Base-by-base conservation (phyloP, 2,113 vertebrate species). In the Tragelaphus buxtoni region DNA sequence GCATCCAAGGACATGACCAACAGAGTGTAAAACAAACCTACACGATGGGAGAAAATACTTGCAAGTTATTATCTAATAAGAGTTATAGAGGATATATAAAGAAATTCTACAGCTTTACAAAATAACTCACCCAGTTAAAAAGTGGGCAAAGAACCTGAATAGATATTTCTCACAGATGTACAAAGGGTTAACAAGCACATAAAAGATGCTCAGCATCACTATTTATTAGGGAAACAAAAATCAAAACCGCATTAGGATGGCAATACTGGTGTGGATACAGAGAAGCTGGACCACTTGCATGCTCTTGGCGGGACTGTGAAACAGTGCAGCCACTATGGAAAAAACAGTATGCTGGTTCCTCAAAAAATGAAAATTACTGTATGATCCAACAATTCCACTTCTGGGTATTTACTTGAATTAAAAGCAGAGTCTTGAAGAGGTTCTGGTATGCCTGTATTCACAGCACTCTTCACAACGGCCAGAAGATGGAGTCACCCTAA, bases 231-330 rank as follows among this genome's bases (percentile, higher is more conserved):
- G 39, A 81, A 55, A 10, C 10, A 51, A 10, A 45, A 10, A 4
- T 47, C 56, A 35, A 28, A 56, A 11, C 35, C 18, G 0, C 35
- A 7, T 5, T 7, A 87, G 14, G 18, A 28, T 12, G 28, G 72
- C 39, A 58, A 4, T n/a, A 42, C 12, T 13, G 28, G 18, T 47
- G 16, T 45, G 53, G 49, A 55, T 6, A 4, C 0, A 35, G 74
- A 17, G 30, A 30, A 47, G 11, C 0, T 3, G 4, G 35, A 65
- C 47, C 16, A 3, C 72, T 32, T 1, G 5, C 14, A 51, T 16
- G 4, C 28, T 14, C 7, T 4, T 14, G 20, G 32, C 2, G 20
- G 82, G n/a, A 11, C 4, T 8, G n/a, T 55, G 4, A 28, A 32
- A 16, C 1, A 9, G 69, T 22, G 9, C 4, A 4, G 35, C 74